These are phyloP conservation scores for Strigamia transsilvanica DNA, from an alignment of 2,888 invertebrate species.

Conservation along the genomic window DNA sequence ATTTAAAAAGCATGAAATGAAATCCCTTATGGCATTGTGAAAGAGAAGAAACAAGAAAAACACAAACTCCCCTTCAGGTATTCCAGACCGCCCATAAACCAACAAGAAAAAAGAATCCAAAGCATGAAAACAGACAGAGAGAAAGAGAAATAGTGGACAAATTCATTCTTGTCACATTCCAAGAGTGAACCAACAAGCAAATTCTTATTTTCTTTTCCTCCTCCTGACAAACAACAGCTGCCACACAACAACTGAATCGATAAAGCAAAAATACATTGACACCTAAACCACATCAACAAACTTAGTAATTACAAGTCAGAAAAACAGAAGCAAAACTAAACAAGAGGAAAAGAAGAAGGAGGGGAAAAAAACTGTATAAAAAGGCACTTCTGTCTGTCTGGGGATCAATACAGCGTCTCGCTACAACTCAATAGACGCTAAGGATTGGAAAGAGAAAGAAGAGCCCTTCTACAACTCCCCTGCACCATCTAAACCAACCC, in stretches of 20 bases:
- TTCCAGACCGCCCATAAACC: neutral
- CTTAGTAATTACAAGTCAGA: slow-evolving; percentile 8
- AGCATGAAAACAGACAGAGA: neutral
- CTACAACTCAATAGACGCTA: slow-evolving; percentile 21
- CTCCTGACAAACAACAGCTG: neutral
- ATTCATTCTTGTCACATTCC: slow-evolving; percentile 46
- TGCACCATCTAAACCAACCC: neutral
- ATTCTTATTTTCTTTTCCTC: neutral
- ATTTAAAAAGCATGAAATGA: neutral
- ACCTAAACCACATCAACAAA: slow-evolving; percentile 32
- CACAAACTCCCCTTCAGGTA: slow-evolving; percentile 18
- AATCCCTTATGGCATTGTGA: neutral
- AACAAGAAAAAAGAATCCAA: neutral
- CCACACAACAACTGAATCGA: slow-evolving; percentile 17
- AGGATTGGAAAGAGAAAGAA: slow-evolving; percentile 11
- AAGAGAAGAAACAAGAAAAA: neutral
- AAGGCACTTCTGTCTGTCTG: neutral
- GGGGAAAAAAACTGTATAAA: neutral
- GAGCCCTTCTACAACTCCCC: slow-evolving; percentile 15
- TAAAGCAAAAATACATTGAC: neutral
- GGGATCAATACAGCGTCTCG: slow-evolving; percentile 25
- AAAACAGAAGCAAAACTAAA: neutral
- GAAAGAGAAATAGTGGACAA: neutral
- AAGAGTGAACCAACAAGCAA: neutral
- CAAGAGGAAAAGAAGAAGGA: neutral